Evolutionary conservation across 2,113 vertebrate genomes (phyloP).

Genomic region (Craseonycteris thonglongyai): DNA sequence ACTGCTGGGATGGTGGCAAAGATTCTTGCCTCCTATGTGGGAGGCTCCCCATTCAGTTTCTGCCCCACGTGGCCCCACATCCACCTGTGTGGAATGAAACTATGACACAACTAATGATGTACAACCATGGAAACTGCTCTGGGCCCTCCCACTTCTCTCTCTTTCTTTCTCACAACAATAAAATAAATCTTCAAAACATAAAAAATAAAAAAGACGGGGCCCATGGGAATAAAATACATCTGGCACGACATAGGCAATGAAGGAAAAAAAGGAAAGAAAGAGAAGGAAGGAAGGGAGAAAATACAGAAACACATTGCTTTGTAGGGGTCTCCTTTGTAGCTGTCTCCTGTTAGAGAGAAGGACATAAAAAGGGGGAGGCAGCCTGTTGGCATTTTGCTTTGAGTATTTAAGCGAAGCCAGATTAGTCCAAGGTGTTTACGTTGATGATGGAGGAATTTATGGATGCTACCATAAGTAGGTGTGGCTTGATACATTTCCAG

Average conservation of each 20-base stretch:
- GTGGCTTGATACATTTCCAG: not conserved
- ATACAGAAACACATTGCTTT: not conserved
- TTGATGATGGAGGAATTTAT: not conserved
- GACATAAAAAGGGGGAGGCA: not conserved
- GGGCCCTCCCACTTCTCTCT: no score
- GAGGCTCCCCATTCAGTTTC: no score
- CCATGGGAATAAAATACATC: not conserved
- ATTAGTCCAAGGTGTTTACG: not conserved
- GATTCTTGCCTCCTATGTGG: no score
- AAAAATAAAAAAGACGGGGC: not conserved
- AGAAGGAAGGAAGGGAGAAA: not conserved
- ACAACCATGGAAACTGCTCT: no score
- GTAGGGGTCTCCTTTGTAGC: not conserved
- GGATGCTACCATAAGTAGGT: not conserved
- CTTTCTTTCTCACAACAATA: no score
- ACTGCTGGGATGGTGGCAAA: no score
- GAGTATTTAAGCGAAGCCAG: not conserved
- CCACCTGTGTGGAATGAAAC: no score
- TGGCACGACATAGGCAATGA: not conserved
- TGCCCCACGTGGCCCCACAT: no score
- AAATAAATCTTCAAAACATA: no score
- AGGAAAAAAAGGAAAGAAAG: not conserved
- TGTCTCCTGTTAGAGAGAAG: not conserved
- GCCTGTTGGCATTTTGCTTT: rapidly evolving
- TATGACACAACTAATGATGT: no score